These are phyloP conservation scores for Centropus unirufus DNA, from an alignment of 2,113 vertebrate genomes.

Conservation along the genomic window DNA sequence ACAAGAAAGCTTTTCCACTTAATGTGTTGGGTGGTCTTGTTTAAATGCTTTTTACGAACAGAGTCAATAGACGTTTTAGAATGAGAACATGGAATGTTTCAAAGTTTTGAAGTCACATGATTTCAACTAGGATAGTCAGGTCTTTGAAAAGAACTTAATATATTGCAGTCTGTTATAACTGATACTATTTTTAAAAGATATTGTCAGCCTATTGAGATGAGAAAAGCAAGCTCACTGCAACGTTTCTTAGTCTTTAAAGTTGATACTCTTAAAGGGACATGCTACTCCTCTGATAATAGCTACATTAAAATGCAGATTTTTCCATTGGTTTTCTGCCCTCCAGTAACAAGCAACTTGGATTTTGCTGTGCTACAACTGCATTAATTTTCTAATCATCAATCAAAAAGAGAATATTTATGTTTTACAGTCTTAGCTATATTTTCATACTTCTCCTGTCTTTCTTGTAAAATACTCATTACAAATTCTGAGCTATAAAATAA, in stretches of 20 bases:
- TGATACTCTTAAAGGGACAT: not conserved
- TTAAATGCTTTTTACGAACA: not conserved
- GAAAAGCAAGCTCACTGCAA: not conserved
- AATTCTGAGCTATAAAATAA: not conserved
- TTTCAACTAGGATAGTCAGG: not conserved
- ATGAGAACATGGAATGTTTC: not conserved
- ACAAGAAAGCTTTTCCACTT: not conserved
- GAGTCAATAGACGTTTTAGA: not conserved
- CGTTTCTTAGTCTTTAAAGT: not conserved
- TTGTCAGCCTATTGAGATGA: not conserved
- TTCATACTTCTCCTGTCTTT: not conserved
- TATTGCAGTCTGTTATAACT: not conserved
- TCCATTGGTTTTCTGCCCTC: not conserved
- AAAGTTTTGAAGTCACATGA: not conserved
- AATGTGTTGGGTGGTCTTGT: not conserved
- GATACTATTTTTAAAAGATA: not conserved
- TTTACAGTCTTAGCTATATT: not conserved
- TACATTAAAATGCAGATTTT: not conserved
- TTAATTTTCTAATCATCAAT: not conserved
- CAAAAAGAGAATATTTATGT: not conserved
- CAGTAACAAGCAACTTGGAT: not conserved
- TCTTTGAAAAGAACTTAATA: not conserved
- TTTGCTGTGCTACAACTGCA: not conserved
- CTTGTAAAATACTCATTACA: not conserved
- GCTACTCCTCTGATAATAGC: not conserved